Evolutionary conservation across 37 sponge, comb jelly and placozoan genomes (phyloP).

Genomic region (Ianthella basta): DNA sequence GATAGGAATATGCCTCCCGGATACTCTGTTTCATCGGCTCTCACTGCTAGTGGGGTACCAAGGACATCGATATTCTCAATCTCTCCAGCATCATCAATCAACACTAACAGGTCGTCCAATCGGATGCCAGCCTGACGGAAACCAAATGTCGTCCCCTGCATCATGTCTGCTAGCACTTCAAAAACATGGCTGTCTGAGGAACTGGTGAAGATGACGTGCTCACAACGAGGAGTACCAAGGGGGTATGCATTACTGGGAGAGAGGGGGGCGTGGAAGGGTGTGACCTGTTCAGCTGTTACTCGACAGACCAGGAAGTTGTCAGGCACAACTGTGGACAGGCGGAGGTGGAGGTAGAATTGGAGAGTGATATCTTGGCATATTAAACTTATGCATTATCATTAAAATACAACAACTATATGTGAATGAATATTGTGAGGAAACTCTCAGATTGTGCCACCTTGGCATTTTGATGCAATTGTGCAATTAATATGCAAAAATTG

Average conservation of each 20-base stretch:
- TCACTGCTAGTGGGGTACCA: background rate
- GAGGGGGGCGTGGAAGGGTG: background rate
- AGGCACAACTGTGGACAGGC: background rate
- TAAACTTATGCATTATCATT: no score
- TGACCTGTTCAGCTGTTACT: background rate
- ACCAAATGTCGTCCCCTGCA: background rate
- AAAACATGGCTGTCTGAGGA: background rate
- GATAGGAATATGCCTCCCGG: background rate
- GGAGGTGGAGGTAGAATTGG: no score
- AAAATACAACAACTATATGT: no score
- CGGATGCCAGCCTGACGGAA: slow-evolving; percentile 11
- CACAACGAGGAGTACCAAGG: background rate
- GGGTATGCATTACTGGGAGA: background rate
- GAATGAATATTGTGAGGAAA: no score
- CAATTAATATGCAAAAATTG: no score
- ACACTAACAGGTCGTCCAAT: background rate
- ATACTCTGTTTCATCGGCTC: background rate
- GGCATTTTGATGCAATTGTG: no score
- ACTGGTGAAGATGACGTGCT: slow-evolving; percentile 1
- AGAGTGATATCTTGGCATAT: background rate
- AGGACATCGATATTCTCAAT: slow-evolving; percentile 5
- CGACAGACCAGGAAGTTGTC: background rate
- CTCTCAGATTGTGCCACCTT: no score
- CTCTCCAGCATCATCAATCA: background rate
- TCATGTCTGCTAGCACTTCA: slow-evolving; percentile 18